Evolutionary conservation across 2,797 vertebrate genomes (phyloP).

Genomic region (Octomys mimax): DNA sequence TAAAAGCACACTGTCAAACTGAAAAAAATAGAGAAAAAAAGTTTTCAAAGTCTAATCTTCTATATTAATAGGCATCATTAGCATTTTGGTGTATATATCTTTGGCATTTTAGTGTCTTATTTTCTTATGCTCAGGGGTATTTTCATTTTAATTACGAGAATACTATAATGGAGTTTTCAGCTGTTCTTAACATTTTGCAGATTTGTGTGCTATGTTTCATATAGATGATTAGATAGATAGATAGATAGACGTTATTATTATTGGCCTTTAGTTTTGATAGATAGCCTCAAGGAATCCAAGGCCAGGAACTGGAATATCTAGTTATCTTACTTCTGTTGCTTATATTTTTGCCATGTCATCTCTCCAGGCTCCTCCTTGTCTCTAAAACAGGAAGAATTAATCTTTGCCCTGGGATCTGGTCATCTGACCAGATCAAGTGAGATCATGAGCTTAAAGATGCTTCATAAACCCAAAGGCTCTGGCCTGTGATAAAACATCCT

Average conservation of each 20-base stretch:
- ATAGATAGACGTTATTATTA: background rate
- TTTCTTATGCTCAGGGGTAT: background rate
- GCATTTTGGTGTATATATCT: slow-evolving; percentile 38
- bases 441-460: background rate
- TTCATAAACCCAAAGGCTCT: background rate
- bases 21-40: background rate
- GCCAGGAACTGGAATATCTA: background rate
- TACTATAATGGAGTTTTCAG: background rate
- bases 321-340: slow-evolving; percentile 16
- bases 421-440: background rate
- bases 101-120: slow-evolving; percentile 39
- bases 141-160: slow-evolving; percentile 50
- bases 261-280: slow-evolving; percentile 2
- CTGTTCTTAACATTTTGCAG: slow-evolving; percentile 28
- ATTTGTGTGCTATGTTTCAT: background rate
- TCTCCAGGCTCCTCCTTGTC: slow-evolving; percentile 21
- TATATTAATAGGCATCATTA: background rate
- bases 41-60: slow-evolving; percentile 15
- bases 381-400: slow-evolving; percentile 8
- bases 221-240: background rate
- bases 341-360: slow-evolving; percentile 28
- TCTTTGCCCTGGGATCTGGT: slow-evolving; percentile 40
- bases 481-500: background rate
- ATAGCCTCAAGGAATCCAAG: background rate
- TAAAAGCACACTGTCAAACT: background rate